Percentiles rank a stretch among this genome's conserved stretches.
Conservation (phyloP, 2,888 invertebrate species). For the Sussaba pulchella region DNA sequence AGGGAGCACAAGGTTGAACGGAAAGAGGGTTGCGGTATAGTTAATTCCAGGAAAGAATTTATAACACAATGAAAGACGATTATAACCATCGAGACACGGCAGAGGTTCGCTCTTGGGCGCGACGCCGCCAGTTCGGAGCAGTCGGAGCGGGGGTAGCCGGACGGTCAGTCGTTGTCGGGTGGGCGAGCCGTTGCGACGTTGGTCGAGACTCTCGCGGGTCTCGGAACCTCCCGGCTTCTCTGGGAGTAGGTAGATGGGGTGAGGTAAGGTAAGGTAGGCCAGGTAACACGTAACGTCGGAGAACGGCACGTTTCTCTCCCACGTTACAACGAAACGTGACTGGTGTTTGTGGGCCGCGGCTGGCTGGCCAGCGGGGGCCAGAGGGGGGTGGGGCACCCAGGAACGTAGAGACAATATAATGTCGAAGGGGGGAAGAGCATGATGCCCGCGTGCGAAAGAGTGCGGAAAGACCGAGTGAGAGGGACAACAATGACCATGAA, state of each 20-base stretch:
- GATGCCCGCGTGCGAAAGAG: constrained; percentile 10
- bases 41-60: constrained; percentile 4
- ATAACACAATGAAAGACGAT: neutral
- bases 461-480: constrained; percentile 1
- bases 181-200: constrained; percentile 25
- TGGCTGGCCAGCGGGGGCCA: constrained; percentile 41
- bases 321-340: constrained; percentile 74
- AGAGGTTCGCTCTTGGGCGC: too few species aligned
- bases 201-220: too few species aligned
- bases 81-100: neutral
- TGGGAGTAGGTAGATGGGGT: neutral
- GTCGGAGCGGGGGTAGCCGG: neutral
- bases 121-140: neutral
- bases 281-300: constrained; percentile 56
- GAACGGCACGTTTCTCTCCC: constrained; percentile 64
- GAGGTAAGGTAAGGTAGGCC: constrained; percentile 13
- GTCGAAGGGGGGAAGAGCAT: constrained; percentile 10
- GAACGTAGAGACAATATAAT: too few species aligned
- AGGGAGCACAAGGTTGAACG: neutral
- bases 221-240: too few species aligned
- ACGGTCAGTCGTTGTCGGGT: constrained; percentile 21
- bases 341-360: constrained; percentile 73
- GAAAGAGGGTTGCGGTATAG: neutral
- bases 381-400: constrained; percentile 17
- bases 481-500: constrained; percentile 41